These are phyloP conservation scores for Cheumatopsyche charites DNA, from an alignment of 1,140 invertebrate species.

Conservation along the genomic window DNA sequence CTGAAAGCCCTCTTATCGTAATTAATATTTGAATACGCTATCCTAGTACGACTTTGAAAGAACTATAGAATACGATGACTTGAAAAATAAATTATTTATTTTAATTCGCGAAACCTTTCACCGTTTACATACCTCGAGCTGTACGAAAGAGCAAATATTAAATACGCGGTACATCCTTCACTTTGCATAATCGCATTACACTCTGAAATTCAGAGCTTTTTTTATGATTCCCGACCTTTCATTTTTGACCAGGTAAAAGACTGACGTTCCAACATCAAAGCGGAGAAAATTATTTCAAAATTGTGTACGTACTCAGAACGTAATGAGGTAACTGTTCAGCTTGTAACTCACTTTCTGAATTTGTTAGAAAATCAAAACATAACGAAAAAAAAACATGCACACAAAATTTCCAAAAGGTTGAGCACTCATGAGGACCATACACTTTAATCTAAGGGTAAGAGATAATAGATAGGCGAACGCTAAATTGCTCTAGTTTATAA, in stretches of 20 bases:
- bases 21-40: conserved; percentile 20
- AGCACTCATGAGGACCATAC: not conserved
- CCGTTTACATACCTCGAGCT: not conserved
- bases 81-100: not conserved
- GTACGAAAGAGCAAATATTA: not conserved
- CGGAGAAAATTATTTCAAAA: conserved; percentile 1
- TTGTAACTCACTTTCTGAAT: too few relatives aligned
- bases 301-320: not conserved
- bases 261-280: not conserved
- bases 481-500: conserved; percentile 26
- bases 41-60: not conserved
- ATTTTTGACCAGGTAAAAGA: too few relatives aligned
- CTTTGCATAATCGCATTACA: conserved; percentile 10
- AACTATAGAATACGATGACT: not conserved
- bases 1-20: conserved; percentile 29
- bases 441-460: conserved; percentile 5
- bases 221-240: too few relatives aligned
- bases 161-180: conserved; percentile 2
- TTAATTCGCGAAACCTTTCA: not conserved
- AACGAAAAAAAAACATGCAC: too few relatives aligned
- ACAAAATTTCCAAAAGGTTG: not conserved
- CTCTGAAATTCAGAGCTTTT: conserved; percentile 1
- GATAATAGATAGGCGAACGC: conserved; percentile 22
- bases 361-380: too few relatives aligned
- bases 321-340: not conserved